Evolutionary conservation across 2,797 vertebrate species (phyloP), one percentile per base, ranked within the genome.

Genomic region (Halcyon leucocephala): DNA sequence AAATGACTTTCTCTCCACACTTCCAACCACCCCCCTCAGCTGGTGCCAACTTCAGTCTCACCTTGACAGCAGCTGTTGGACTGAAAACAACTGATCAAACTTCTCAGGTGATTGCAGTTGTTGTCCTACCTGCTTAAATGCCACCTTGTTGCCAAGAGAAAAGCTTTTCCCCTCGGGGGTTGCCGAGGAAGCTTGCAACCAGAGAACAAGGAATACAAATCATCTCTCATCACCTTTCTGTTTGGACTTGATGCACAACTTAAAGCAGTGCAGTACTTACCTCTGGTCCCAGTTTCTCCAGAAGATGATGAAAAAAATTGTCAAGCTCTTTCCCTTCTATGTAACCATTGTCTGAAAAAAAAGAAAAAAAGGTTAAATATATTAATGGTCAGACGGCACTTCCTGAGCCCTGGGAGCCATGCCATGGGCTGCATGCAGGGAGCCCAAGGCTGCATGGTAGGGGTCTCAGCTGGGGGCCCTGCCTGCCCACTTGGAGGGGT

Each of bases 281-380:
- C 96, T 98, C 95, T 31, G 98, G 96, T 66, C 96, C 97, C 93
- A 99, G 74, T 90, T 97, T 99, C 87, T 97, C 98, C 97, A 99
- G 97, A 96, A 99, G 98, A 76, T 99, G 99, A 49, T 93, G 97
- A 81, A 99, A 99, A 98, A 99, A 99, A 20, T 98, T 98, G 96
- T 99, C 99, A 51, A 99, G 98, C 86, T 99, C 99, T 94, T 99
- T 99, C 20, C 98, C 99, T 89, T 99, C 99, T 95, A 99, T 99
- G 97, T 99, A 99, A 84, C 99, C 99, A 77, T 99, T 99, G 96
- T 99, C 99, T 99, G 97, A 93, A 94, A 6, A 35, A 49, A 49
- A 98, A 93, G 93, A 6, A 35, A 49, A 49, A 98, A 97, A 41
- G 15, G 64, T 8, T 10, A 94, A 85, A 96, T 16, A 81, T 9